Conservation (phyloP, 2,888 invertebrate genomes). For the Patella depressa region DNA sequence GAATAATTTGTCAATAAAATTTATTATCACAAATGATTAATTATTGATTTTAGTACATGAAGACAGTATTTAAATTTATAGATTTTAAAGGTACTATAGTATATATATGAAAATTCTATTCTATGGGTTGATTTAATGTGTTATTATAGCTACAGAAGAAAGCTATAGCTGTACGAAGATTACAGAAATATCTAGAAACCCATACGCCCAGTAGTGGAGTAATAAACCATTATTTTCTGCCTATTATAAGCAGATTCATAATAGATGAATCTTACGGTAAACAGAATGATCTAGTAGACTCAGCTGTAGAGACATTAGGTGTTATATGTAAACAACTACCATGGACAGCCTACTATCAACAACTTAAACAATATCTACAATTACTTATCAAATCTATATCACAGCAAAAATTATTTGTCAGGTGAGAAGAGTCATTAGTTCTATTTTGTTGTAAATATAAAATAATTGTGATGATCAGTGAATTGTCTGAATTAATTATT, state of each 20-base stretch:
- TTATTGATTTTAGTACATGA: too few relatives aligned
- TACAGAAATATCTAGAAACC: slow-evolving; percentile 68
- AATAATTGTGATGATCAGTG: too few relatives aligned
- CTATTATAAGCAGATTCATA: slow-evolving; percentile 85
- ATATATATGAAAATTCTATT: neutral
- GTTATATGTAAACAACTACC: slow-evolving; percentile 84
- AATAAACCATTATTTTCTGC: slow-evolving; percentile 87
- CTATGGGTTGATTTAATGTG: neutral
- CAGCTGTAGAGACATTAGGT: slow-evolving; percentile 86
- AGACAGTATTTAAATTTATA: too few relatives aligned
- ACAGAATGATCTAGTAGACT: slow-evolving; percentile 81
- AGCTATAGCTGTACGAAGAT: slow-evolving; percentile 83
- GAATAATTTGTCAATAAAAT: too few relatives aligned
- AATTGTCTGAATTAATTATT: too few relatives aligned
- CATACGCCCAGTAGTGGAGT: slow-evolving; percentile 72
- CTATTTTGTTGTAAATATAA: too few relatives aligned
- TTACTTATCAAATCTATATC: slow-evolving; percentile 81
- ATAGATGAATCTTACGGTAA: slow-evolving; percentile 82
- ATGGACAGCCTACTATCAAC: slow-evolving; percentile 90
- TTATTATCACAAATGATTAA: too few relatives aligned
- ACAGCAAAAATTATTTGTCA: slow-evolving; percentile 86
- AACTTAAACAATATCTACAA: slow-evolving; percentile 85
- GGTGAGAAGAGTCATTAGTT: slow-evolving; percentile 48
- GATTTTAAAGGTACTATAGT: too few relatives aligned
- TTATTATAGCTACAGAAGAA: slow-evolving; percentile 85